These are phyloP conservation scores for Apostichopus parvimensis DNA, from an alignment of 35 echinoderm and acorn worm genomes.

Conservation along the genomic window DNA sequence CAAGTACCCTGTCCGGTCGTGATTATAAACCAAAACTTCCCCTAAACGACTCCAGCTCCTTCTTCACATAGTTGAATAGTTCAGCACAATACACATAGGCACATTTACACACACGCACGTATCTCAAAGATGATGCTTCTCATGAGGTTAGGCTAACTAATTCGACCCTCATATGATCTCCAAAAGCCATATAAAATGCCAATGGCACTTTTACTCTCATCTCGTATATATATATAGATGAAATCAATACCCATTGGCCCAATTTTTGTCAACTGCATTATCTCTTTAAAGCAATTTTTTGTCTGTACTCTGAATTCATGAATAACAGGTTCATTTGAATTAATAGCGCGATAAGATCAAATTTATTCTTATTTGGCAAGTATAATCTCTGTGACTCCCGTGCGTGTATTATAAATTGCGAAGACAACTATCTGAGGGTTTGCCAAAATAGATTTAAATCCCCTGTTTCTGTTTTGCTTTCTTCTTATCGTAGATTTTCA, in stretches of 20 bases:
- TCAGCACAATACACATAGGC: neutral
- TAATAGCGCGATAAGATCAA: neutral
- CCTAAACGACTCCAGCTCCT: neutral
- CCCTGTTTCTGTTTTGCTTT: too few species aligned
- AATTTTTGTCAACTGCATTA: neutral
- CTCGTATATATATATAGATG: neutral
- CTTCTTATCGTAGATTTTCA: too few species aligned
- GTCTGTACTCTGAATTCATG: neutral
- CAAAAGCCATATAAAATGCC: neutral
- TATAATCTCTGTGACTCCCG: neutral
- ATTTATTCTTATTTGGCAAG: neutral
- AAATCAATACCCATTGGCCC: neutral
- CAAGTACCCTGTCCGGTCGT: too few species aligned
- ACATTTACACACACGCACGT: neutral
- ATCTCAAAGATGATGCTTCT: neutral
- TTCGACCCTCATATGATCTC: neutral
- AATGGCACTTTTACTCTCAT: neutral
- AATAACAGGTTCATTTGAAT: neutral
- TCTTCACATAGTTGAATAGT: neutral
- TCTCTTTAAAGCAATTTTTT: neutral
- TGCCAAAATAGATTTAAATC: too few species aligned
- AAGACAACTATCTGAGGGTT: too few species aligned
- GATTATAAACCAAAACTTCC: neutral
- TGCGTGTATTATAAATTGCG: too few species aligned
- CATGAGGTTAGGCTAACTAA: neutral